Percentiles rank a stretch among this genome's conserved stretches.
Evolutionary conservation across 2,888 invertebrate species (phyloP).

Genomic region (Antheraea yamamai): DNA sequence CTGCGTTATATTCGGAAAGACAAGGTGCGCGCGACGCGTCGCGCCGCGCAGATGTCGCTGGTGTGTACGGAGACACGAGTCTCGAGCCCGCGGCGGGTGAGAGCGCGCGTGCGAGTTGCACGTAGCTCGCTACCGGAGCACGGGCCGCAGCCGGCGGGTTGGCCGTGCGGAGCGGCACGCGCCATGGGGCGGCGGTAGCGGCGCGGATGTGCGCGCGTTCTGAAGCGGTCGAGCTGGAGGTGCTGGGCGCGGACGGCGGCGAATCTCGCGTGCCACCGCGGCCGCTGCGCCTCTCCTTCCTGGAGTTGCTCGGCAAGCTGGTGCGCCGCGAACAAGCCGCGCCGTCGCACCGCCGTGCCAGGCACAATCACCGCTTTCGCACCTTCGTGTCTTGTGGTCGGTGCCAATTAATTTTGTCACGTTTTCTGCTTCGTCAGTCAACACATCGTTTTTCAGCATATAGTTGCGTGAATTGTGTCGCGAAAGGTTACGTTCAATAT

Average conservation of each 20-base stretch:
- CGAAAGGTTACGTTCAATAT: neutral
- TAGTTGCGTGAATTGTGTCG: constrained; percentile 1
- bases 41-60: constrained; percentile 49
- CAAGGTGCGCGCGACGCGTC: constrained; percentile 49
- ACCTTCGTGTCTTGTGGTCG: constrained; percentile 78
- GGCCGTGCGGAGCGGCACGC: constrained; percentile 77
- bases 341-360: constrained; percentile 65
- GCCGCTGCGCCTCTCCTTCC: constrained; percentile 86
- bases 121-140: constrained; percentile 48
- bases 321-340: constrained; percentile 79
- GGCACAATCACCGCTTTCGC: constrained; percentile 82
- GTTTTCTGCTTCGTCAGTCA: constrained; percentile 25
- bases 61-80: constrained; percentile 45
- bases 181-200: constrained; percentile 87
- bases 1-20: constrained; percentile 36
- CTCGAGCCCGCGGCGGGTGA: constrained; percentile 59
- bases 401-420: constrained; percentile 49
- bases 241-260: constrained; percentile 90
- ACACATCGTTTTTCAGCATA: constrained; percentile 6
- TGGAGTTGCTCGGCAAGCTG: constrained; percentile 84
- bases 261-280: constrained; percentile 87
- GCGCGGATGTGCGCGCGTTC: constrained; percentile 90
- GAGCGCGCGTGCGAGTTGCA: constrained; percentile 58
- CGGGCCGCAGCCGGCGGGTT: constrained; percentile 54
- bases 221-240: constrained; percentile 89